Percentiles rank a stretch among this genome's conserved stretches.
These are phyloP conservation scores for Beris chalybata DNA, from an alignment of 2,888 invertebrate species.

Conservation along the genomic window DNA sequence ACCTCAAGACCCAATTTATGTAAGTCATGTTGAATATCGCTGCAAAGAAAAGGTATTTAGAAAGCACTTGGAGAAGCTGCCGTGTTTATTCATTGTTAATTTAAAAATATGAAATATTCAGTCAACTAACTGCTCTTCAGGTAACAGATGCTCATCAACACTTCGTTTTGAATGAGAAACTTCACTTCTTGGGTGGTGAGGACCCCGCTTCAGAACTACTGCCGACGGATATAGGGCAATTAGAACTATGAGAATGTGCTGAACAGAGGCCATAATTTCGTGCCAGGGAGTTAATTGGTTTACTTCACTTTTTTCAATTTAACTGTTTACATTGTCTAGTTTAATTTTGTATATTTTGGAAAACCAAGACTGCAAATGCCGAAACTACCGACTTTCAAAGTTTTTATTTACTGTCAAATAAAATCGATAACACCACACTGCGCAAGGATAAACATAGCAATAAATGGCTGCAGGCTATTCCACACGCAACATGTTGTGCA, in stretches of 20 bases:
- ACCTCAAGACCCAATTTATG: slow-evolving; percentile 64
- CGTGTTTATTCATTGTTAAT: slow-evolving; percentile 6
- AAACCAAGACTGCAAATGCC: too few relatives aligned
- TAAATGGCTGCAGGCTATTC: too few relatives aligned
- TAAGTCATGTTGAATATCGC: slow-evolving; percentile 79
- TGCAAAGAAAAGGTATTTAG: slow-evolving; percentile 51
- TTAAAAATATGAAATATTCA: neutral
- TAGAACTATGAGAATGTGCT: slow-evolving; percentile 6
- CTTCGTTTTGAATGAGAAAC: slow-evolving; percentile 61
- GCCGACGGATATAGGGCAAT: slow-evolving; percentile 13
- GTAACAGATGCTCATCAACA: slow-evolving; percentile 69
- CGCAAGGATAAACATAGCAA: too few relatives aligned
- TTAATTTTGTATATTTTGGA: too few relatives aligned
- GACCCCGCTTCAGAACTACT: slow-evolving; percentile 58
- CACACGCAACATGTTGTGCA: too few relatives aligned
- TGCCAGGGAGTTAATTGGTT: slow-evolving; percentile 11
- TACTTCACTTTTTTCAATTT: neutral
- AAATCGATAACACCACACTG: too few relatives aligned
- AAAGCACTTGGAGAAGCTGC: neutral
- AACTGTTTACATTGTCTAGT: slow-evolving; percentile 13
- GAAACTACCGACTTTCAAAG: too few relatives aligned
- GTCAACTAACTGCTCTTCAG: slow-evolving; percentile 69
- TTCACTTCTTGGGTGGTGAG: slow-evolving; percentile 67
- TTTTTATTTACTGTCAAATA: too few relatives aligned
- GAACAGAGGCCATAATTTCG: slow-evolving; percentile 12